phyloP scores from a whole-genome alignment of 2,113 vertebrate species.

The Xyliphius kryptos region DNA sequence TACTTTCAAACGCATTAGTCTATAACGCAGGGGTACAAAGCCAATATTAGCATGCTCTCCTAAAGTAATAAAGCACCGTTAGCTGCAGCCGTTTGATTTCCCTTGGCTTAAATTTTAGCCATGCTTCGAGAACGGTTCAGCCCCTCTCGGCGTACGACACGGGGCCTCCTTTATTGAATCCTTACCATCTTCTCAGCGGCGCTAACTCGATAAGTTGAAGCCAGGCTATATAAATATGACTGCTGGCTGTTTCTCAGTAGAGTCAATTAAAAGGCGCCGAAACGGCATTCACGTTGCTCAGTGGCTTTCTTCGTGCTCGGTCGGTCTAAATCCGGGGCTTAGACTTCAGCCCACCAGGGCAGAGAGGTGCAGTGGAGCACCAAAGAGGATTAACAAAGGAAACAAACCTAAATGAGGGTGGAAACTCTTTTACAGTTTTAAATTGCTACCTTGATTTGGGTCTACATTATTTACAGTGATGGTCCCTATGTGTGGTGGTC shows the following conservation, averaged over 20 bases:
- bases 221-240: conserved; percentile 22
- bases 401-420: conserved; percentile 9
- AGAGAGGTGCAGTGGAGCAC: conserved; percentile 31
- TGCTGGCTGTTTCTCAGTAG: conserved; percentile 20
- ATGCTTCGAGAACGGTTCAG: conserved; percentile 3
- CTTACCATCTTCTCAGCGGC: background rate
- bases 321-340: conserved; percentile 33
- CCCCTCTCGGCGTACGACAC: conserved; percentile 1
- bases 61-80: conserved; percentile 35
- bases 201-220: conserved; percentile 13
- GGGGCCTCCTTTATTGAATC: conserved; percentile 25
- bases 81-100: conserved; percentile 28
- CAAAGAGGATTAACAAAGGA: conserved; percentile 36
- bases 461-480: conserved; percentile 29
- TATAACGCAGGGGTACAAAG: conserved; percentile 1
- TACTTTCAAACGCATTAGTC: conserved; percentile 2
- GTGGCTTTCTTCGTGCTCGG: conserved; percentile 1
- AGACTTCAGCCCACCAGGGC: conserved; percentile 25
- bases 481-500: conserved; percentile 18
- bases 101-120: conserved; percentile 22
- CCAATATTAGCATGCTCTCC: conserved; percentile 32
- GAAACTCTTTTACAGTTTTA: conserved; percentile 30
- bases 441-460: conserved; percentile 13
- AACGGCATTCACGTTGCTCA: background rate
- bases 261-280: conserved; percentile 22